Percentiles rank a stretch among this genome's conserved stretches.
Conservation (phyloP, 2,888 invertebrate genomes). For the Cerastoderma edule region DNA sequence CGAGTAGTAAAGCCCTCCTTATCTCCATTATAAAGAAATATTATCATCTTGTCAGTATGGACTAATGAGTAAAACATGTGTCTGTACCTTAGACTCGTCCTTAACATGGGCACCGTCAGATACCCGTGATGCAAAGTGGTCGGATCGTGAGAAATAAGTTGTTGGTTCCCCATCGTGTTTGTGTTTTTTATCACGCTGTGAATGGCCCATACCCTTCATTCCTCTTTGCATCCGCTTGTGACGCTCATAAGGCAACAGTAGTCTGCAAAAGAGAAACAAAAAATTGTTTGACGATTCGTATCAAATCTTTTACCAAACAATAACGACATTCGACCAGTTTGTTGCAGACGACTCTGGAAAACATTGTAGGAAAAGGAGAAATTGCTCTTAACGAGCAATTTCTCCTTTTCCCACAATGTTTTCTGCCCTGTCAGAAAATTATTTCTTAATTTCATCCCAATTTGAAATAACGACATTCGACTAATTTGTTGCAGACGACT, state of each 20-base stretch:
- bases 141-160: no score
- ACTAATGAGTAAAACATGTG: no score
- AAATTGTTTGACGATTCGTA: not conserved
- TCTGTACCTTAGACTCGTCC: no score
- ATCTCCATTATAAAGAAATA: no score
- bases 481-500: no score
- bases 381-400: not conserved
- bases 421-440: no score
- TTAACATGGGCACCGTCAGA: no score
- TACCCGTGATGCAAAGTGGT: no score
- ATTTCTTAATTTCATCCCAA: not conserved
- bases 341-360: not conserved
- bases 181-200: conserved; percentile 29
- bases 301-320: not conserved
- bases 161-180: no score
- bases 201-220: conserved; percentile 11
- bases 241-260: conserved; percentile 75
- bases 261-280: conserved; percentile 49
- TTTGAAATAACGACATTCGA: no score
- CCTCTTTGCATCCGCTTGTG: conserved; percentile 57
- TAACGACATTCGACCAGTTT: not conserved
- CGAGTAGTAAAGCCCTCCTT: no score
- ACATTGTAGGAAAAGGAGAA: conserved; percentile 9
- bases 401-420: conserved; percentile 14
- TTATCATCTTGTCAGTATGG: no score